Conservation (phyloP, 2,113 vertebrate genomes). For the Irena cyanogastra region DNA sequence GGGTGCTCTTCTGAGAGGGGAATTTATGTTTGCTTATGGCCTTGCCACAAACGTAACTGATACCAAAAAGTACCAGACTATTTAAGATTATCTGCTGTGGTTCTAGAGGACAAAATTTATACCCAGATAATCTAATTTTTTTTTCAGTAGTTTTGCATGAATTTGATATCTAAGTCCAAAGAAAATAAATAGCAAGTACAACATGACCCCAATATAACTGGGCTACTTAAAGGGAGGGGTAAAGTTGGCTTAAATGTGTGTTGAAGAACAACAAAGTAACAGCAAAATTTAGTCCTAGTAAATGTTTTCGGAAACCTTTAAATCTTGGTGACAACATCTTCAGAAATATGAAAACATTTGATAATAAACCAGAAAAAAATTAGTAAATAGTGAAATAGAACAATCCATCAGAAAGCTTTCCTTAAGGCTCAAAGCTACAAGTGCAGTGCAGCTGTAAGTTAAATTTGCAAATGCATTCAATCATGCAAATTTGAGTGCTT, state of each 20-base stretch:
- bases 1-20: not conserved
- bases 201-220: not conserved
- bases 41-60: not conserved
- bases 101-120: not conserved
- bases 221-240: not conserved
- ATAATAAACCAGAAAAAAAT: not conserved
- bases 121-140: not conserved
- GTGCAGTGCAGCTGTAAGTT: not conserved
- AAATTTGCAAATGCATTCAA: not conserved
- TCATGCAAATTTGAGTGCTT: not conserved
- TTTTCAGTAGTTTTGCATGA: not conserved
- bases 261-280: not conserved
- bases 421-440: not conserved
- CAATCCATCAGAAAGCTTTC: not conserved
- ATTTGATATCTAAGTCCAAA: not conserved
- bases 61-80: not conserved
- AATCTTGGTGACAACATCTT: not conserved
- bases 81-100: not conserved
- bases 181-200: not conserved
- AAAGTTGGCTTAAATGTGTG: not conserved
- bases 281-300: not conserved
- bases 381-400: not conserved
- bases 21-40: conserved; percentile 25
- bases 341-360: not conserved
- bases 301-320: not conserved